These are phyloP conservation scores for Amblyopsis hoosieri DNA, from an alignment of 2,797 vertebrate species.

Conservation along the genomic window DNA sequence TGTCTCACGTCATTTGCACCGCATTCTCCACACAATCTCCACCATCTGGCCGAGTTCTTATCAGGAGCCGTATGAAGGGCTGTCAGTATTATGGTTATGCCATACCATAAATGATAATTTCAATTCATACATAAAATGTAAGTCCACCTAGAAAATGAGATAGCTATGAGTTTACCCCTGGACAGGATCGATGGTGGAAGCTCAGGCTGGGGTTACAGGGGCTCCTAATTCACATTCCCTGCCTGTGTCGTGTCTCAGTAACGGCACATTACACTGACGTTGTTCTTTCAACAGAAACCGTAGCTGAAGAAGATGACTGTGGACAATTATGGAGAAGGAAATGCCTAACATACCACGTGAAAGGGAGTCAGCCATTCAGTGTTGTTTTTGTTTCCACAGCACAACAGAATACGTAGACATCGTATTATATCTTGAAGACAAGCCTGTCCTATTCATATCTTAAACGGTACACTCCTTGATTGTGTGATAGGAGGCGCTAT, in stretches of 20 bases:
- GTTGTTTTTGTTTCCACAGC: too few relatives aligned
- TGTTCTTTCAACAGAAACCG: background rate
- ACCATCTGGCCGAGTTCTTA: background rate
- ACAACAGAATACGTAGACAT: too few relatives aligned
- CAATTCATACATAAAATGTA: background rate
- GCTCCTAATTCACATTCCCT: background rate
- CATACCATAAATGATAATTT: background rate
- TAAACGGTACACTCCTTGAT: too few relatives aligned
- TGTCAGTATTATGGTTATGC: background rate
- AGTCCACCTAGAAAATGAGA: background rate
- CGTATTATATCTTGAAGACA: background rate
- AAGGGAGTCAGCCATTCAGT: background rate
- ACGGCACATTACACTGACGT: slow-evolving; percentile 2
- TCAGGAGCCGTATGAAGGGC: background rate
- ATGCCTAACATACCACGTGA: background rate
- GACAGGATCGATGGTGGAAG: slow-evolving; percentile 9
- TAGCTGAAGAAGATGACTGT: background rate
- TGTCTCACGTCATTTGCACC: slow-evolving; percentile 1
- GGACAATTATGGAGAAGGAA: too few relatives aligned
- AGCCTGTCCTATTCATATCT: too few relatives aligned
- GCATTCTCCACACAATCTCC: background rate
- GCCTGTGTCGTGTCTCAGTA: background rate
- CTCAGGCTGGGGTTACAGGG: background rate
- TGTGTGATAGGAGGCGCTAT: too few relatives aligned
- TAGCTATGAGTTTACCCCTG: background rate